These are phyloP conservation scores for Danaus chrysippus DNA, from an alignment of 2,888 invertebrate species.

Conservation along the genomic window DNA sequence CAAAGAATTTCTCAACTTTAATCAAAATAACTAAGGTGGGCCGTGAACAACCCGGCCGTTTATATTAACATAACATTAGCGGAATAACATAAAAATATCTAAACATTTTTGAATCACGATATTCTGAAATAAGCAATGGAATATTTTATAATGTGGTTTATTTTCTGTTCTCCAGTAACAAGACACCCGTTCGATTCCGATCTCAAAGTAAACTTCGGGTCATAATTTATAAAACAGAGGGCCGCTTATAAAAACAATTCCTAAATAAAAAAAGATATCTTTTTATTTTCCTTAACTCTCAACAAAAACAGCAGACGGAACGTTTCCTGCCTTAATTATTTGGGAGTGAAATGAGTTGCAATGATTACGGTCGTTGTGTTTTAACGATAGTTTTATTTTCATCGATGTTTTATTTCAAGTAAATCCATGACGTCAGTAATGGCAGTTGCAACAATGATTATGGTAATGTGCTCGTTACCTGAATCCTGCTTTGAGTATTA, in stretches of 20 bases:
- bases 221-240: too few species aligned
- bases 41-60: slow-evolving; percentile 22
- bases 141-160: too few species aligned
- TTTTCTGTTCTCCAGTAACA: too few species aligned
- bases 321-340: slow-evolving; percentile 5
- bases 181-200: too few species aligned
- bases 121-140: background rate
- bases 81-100: slow-evolving; percentile 18
- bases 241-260: background rate
- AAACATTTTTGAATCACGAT: slow-evolving; percentile 1
- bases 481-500: slow-evolving; percentile 6
- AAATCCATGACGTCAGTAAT: slow-evolving; percentile 11
- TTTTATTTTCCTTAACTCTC: background rate
- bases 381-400: slow-evolving; percentile 18
- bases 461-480: slow-evolving; percentile 4
- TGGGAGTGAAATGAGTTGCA: slow-evolving; percentile 11
- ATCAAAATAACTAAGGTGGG: slow-evolving; percentile 23
- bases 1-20: slow-evolving; percentile 25
- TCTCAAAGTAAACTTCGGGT: too few species aligned
- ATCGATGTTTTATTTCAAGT: slow-evolving; percentile 17
- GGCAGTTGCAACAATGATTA: slow-evolving; percentile 7
- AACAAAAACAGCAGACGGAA: background rate
- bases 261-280: background rate
- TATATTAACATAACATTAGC: slow-evolving; percentile 21
- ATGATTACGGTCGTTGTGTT: slow-evolving; percentile 14